Evolutionary conservation across 2,888 invertebrate genomes (phyloP), one percentile per base, ranked within the genome.

Genomic region (Alloplasta piceator): DNA sequence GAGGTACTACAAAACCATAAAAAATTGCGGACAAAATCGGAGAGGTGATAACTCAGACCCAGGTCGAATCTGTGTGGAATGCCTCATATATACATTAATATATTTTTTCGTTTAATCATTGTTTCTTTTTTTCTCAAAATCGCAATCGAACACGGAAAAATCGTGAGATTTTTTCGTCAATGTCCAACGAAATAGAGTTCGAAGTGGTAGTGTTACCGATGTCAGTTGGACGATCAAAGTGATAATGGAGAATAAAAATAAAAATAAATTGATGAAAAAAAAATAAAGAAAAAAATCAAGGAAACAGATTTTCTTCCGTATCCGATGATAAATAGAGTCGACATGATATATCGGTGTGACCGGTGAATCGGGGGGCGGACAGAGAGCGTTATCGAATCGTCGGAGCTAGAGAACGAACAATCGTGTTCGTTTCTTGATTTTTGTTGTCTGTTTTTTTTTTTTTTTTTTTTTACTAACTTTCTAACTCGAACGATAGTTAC

Each of bases 401-500:
- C n/a, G 60, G 60, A 52, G 50, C 14, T 14, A 26, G 39, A 46
- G 12, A 56, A 63, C 46, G 48, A 64, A 43, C 55, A 26, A 43
- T 14, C 48, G 48, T 43, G 64, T 73, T 64, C 64, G 38, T 14
- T 64, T 9, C 10, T 66, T 9, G 10, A 66, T 52, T 16, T 63
- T 26, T 58, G 38, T 50, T n/a, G 39, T 41, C 58, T 58, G 6
- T 55, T 60, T 66, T 68, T 41, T 48, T 75, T 16, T 64, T 6
- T 74, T 58, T 64, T 58, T 58, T 9, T 55, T 60, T 71, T 68
- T 41, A 41, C 39, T 75, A 16, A 56, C 6, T 66, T 58, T 64
- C 58, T 72, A 68, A 55, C 56, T 63, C 14, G 72, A 72, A 39
- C 74, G 83, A 79, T 90, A 91, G 93, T 94, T 95, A 96, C 97